These are phyloP conservation scores for Torymus aiolomorphi DNA, from an alignment of 2,888 invertebrate genomes.

Conservation along the genomic window DNA sequence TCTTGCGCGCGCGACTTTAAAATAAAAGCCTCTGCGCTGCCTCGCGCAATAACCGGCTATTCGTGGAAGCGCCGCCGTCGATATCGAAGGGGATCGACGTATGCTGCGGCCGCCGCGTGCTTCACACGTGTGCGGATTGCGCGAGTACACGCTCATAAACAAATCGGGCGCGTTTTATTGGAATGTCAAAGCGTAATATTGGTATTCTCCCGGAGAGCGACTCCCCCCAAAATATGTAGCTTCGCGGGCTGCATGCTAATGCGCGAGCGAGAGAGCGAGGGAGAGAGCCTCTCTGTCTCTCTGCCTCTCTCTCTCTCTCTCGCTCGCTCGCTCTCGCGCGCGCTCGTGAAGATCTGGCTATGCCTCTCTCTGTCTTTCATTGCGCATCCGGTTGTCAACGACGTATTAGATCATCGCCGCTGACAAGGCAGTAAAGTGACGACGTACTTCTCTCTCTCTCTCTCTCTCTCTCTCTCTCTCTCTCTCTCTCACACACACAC, in stretches of 20 bases:
- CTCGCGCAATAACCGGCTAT: conserved; percentile 3
- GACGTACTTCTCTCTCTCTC: neutral
- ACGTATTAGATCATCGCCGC: conserved; percentile 57
- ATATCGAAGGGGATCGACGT: neutral
- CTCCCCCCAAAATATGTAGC: conserved; percentile 75
- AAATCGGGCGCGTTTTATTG: conserved; percentile 76
- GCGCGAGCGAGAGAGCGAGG: conserved; percentile 62
- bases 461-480: too few relatives aligned
- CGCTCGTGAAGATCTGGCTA: conserved; percentile 58
- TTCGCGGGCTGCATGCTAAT: conserved; percentile 75
- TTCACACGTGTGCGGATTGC: conserved; percentile 38
- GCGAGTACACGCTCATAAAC: conserved; percentile 73
- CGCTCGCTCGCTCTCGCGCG: conserved; percentile 59
- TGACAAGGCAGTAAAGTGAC: conserved; percentile 21
- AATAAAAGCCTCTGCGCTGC: conserved; percentile 1
- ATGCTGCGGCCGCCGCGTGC: neutral
- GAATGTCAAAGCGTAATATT: conserved; percentile 75
- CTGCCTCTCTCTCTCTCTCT: conserved; percentile 57
- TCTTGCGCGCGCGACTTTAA: neutral
- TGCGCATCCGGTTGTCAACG: conserved; percentile 74
- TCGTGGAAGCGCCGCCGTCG: conserved; percentile 7
- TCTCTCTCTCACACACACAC: too few relatives aligned
- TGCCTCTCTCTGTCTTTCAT: conserved; percentile 54
- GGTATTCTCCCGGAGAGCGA: conserved; percentile 73
- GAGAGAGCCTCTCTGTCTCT: conserved; percentile 59